Evolutionary conservation across 2,888 invertebrate species (phyloP), one percentile per base, ranked within the genome.

Genomic region (Deilephila elpenor): DNA sequence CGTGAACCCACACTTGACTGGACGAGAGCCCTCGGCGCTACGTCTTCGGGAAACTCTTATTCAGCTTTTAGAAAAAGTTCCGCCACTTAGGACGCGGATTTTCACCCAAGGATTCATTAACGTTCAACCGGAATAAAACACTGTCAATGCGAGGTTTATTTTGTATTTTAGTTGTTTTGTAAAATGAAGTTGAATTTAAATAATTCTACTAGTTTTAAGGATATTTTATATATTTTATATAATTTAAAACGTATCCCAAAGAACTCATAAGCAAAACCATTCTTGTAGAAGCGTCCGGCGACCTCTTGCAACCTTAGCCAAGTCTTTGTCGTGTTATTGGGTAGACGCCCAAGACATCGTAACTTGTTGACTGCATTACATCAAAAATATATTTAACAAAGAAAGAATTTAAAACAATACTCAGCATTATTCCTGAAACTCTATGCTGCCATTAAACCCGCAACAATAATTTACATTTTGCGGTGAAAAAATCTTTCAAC

Each of bases 1-100:
- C 75, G 77, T 79, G 86, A 86, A 86, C 86, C 84, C 80, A 77
- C 84, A 79, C 88, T 89, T 84, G 88, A 88, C 88, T 85, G 75
- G 70, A 73, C 61, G 73, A 89, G 88, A 75, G 75, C 83, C 77
- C 83, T 88, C 37, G 19, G 34, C 34, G 56, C 37, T 32, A 17
- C 32, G 59, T 79, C 75, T 78, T 77, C 67, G 32, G 44, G 56
- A 74, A 76, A 77, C 72, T 73, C 71, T 51, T 61, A 73, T 61
- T 71, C 67, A 59, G 56, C 56, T 59, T 71, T 71, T 73, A 34
- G 51, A 25, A 67, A 61, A 72, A 62, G 53, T 64, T 34, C 70
- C 64, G 71, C 11, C 56, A 62, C 53, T 60, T 44, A 56, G 32
- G 37, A 34, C 60, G 51, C 6, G 71, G 20, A n/a, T 19, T 71